Percentiles rank a stretch among this genome's conserved stretches.
Evolutionary conservation across 2,113 vertebrate genomes (phyloP).

Genomic region (Tauraco erythrolophus): DNA sequence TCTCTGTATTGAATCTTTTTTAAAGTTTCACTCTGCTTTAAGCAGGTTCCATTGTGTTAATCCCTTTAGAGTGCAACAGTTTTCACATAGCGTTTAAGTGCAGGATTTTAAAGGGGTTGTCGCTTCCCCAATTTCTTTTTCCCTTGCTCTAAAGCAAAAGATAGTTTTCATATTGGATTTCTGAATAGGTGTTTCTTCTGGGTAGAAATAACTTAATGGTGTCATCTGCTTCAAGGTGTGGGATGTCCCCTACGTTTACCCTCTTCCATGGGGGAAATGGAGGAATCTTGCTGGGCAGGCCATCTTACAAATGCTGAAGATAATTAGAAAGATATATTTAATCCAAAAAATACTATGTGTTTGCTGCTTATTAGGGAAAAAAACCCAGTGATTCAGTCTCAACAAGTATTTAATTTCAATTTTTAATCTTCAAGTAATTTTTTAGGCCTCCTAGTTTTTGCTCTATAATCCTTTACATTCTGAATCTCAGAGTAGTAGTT

Average conservation of each 20-base stretch:
- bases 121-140: neutral
- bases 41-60: neutral
- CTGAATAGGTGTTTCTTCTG: neutral
- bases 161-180: neutral
- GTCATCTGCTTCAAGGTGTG: neutral
- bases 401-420: neutral
- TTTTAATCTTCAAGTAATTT: neutral
- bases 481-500: neutral
- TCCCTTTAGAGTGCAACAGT: neutral
- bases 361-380: neutral
- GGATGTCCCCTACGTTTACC: fast-evolving
- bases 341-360: neutral
- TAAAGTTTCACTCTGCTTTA: neutral
- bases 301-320: neutral
- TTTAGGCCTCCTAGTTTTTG: neutral
- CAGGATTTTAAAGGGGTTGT: neutral
- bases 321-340: neutral
- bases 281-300: neutral
- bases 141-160: neutral
- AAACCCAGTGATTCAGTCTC: neutral
- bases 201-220: neutral
- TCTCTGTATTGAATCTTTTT: neutral
- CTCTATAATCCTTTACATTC: neutral
- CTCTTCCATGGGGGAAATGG: neutral
- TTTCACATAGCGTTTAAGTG: neutral